Evolutionary conservation across 2,888 invertebrate genomes (phyloP).

Genomic region (Drosophila algonquin): DNA sequence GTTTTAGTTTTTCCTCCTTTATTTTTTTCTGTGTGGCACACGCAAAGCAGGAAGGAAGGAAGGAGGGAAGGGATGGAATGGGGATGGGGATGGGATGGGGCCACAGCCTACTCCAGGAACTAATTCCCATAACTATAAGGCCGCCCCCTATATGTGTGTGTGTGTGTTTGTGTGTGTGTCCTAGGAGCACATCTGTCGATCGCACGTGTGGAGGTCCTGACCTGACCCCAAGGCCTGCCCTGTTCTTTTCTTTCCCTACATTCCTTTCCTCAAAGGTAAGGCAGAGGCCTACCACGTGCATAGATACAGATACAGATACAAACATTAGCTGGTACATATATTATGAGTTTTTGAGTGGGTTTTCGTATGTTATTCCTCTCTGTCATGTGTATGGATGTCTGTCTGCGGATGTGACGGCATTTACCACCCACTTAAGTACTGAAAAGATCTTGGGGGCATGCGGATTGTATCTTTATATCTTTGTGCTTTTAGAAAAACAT

Average conservation of each 20-base stretch:
- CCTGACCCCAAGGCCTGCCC: conserved; percentile 17
- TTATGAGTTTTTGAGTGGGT: background rate
- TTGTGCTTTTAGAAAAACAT: too few relatives aligned
- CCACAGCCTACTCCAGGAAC: conserved; percentile 18
- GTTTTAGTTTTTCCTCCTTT: conserved; percentile 40
- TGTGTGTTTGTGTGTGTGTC: conserved; percentile 18
- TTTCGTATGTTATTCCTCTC: background rate
- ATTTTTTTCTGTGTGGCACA: conserved; percentile 26
- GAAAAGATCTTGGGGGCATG: background rate
- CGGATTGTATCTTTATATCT: too few relatives aligned
- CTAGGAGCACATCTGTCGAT: conserved; percentile 44
- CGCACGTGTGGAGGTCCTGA: conserved; percentile 44
- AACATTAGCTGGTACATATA: background rate
- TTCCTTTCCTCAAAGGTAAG: background rate
- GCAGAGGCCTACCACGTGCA: too few relatives aligned
- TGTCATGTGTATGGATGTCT: background rate
- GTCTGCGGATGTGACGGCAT: background rate
- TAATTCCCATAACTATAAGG: conserved; percentile 39
- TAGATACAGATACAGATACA: too few relatives aligned
- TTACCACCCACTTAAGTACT: background rate
- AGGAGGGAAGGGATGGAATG: conserved; percentile 1
- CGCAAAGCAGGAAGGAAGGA: conserved; percentile 45
- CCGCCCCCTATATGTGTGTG: background rate
- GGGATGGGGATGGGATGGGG: conserved; percentile 8
- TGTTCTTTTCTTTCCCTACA: background rate